A percentile compares a stretch with the other conserved stretches of the same genome.
These are phyloP conservation scores for Platynereis dumerilii DNA, from an alignment of 2,888 invertebrate species.

Conservation along the genomic window DNA sequence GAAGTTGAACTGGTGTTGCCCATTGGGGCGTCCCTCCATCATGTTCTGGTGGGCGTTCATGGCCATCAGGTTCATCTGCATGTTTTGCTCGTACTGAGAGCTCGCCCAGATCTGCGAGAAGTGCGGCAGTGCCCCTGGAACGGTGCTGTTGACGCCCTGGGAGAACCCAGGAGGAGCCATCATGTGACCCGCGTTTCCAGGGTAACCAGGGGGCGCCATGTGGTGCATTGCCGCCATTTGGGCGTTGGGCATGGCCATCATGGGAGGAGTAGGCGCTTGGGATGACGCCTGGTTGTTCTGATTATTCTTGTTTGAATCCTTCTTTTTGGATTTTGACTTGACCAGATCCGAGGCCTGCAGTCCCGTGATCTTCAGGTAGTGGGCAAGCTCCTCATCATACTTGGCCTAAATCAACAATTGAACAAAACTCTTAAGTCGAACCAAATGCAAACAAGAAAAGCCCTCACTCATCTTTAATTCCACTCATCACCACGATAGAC, in stretches of 20 bases:
- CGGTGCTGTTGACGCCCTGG: not conserved
- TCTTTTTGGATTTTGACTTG: constrained; percentile 32
- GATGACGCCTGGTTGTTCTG: not conserved
- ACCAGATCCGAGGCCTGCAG: constrained; percentile 40
- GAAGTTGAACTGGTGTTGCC: constrained; percentile 15
- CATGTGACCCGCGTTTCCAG: constrained; percentile 17
- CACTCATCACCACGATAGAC: no score
- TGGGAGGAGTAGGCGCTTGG: constrained; percentile 6
- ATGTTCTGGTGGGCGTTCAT: constrained; percentile 13
- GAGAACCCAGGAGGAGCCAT: constrained; percentile 13
- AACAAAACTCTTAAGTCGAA: not conserved
- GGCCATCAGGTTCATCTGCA: constrained; percentile 19
- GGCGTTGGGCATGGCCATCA: not conserved
- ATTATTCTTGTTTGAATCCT: constrained; percentile 20
- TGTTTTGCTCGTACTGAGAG: constrained; percentile 16
- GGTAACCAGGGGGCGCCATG: constrained; percentile 23
- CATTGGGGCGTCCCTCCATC: constrained; percentile 12
- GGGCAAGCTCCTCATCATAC: constrained; percentile 39
- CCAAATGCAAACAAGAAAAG: no score
- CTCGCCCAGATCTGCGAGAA: constrained; percentile 31
- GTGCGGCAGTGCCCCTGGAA: constrained; percentile 20
- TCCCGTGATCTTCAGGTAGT: constrained; percentile 38
- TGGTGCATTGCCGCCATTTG: constrained; percentile 1
- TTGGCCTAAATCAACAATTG: constrained; percentile 27
- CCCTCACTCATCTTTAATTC: no score